Evolutionary conservation across 2,888 invertebrate genomes (phyloP).

Genomic region (Drosophila meridionalis): DNA sequence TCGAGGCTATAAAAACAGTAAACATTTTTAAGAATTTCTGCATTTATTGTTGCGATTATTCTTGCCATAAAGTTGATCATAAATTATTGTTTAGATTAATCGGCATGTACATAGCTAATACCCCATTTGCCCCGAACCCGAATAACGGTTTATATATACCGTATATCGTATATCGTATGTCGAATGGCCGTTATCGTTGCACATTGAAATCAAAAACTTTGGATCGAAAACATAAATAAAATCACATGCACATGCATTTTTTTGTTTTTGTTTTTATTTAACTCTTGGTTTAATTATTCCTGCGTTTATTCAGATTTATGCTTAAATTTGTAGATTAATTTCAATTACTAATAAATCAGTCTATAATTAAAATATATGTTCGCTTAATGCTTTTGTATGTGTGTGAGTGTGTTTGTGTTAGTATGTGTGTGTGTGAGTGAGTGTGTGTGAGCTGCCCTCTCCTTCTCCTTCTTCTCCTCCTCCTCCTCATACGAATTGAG

Average conservation of each 20-base stretch:
- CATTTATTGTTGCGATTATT: conserved; percentile 59
- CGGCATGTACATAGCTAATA: conserved; percentile 6
- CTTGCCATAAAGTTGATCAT: conserved; percentile 64
- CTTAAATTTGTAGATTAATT: conserved; percentile 83
- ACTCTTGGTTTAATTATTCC: conserved; percentile 71
- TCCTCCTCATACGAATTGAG: conserved; percentile 29
- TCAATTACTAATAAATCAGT: conserved; percentile 85
- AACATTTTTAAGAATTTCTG: conserved; percentile 41
- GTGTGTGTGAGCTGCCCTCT: conserved; percentile 54
- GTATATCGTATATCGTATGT: conserved; percentile 7
- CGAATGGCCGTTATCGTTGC: conserved; percentile 33
- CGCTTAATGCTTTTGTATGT: conserved; percentile 74
- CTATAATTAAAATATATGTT: conserved; percentile 84
- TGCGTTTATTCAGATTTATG: conserved; percentile 76
- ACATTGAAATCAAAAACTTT: conserved; percentile 13
- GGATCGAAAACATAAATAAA: conserved; percentile 45
- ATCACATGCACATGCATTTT: conserved; percentile 44
- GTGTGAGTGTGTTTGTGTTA: conserved; percentile 29
- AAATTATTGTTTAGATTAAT: conserved; percentile 64
- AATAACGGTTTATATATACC: conserved; percentile 7
- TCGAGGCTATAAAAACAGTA: background rate
- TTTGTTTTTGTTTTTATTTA: conserved; percentile 28
- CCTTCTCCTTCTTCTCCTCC: background rate
- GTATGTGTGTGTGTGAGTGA: conserved; percentile 29
- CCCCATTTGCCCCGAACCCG: background rate